These are phyloP conservation scores for Circaetus cinerascens DNA, from an alignment of 2,113 vertebrate species.

Conservation along the genomic window DNA sequence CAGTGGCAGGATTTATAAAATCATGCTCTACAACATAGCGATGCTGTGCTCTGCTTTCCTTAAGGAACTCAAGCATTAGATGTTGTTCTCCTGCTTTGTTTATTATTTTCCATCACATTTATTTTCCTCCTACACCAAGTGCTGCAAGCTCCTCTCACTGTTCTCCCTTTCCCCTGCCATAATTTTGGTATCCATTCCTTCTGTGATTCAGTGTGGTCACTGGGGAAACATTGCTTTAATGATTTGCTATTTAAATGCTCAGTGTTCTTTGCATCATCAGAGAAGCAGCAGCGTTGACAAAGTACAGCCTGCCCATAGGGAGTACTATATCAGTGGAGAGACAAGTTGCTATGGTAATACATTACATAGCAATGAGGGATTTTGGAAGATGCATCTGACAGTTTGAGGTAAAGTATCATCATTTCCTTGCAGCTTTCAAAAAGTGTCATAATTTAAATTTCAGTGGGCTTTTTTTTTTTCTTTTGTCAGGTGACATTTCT, in stretches of 20 bases:
- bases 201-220: not conserved
- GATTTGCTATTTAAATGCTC: conserved; percentile 54
- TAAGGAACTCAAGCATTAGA: not conserved
- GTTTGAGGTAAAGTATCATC: conserved; percentile 46
- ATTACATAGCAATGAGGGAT: conserved; percentile 36
- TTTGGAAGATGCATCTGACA: conserved; percentile 48
- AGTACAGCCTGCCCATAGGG: conserved; percentile 23
- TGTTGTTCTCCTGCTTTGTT: not conserved
- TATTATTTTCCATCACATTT: not conserved
- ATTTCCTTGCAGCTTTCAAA: conserved; percentile 20
- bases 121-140: not conserved
- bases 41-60: not conserved
- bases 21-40: not conserved
- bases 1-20: not conserved
- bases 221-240: conserved; percentile 40
- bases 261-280: conserved; percentile 17
- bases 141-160: not conserved
- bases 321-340: conserved; percentile 17
- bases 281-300: conserved; percentile 21
- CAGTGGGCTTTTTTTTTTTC: not conserved
- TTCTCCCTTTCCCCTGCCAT: not conserved
- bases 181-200: not conserved
- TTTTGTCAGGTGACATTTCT: not conserved
- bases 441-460: conserved; percentile 1
- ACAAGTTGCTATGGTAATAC: conserved; percentile 47